These are phyloP conservation scores for Aphelocoma californica DNA, from an alignment of 2,797 vertebrate species.

Conservation along the genomic window DNA sequence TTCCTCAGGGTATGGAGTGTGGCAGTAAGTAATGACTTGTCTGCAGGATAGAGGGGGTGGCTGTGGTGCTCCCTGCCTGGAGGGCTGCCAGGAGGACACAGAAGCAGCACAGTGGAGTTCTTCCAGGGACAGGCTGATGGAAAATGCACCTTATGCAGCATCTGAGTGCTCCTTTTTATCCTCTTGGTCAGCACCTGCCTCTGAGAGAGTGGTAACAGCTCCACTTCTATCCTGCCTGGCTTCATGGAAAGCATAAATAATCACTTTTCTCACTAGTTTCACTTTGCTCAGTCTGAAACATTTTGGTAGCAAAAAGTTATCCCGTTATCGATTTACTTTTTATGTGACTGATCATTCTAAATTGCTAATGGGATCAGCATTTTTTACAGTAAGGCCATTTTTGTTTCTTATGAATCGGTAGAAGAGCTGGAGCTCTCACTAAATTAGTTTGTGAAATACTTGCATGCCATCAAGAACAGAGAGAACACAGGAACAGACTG, in stretches of 20 bases:
- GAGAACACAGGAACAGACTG: background rate
- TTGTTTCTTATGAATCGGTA: background rate
- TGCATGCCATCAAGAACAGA: background rate
- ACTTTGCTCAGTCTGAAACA: background rate
- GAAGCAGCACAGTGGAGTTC: background rate
- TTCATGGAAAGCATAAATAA: background rate
- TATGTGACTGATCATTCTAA: background rate
- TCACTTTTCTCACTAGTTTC: background rate
- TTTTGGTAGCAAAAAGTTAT: background rate
- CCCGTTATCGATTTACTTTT: background rate
- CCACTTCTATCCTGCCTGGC: background rate
- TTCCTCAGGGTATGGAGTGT: background rate
- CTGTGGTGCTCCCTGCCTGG: background rate
- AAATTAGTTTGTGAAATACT: background rate
- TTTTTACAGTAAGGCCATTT: background rate
- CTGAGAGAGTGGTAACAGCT: background rate
- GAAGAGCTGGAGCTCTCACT: background rate
- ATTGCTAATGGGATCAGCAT: background rate
- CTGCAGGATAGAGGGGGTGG: background rate
- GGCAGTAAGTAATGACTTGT: background rate
- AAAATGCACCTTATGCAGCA: background rate
- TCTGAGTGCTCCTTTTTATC: background rate
- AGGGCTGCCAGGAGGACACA: background rate
- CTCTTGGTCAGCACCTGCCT: background rate
- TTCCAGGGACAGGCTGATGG: background rate